Conservation (phyloP, 2,888 invertebrate genomes). For the Andrena hattorfiana region DNA sequence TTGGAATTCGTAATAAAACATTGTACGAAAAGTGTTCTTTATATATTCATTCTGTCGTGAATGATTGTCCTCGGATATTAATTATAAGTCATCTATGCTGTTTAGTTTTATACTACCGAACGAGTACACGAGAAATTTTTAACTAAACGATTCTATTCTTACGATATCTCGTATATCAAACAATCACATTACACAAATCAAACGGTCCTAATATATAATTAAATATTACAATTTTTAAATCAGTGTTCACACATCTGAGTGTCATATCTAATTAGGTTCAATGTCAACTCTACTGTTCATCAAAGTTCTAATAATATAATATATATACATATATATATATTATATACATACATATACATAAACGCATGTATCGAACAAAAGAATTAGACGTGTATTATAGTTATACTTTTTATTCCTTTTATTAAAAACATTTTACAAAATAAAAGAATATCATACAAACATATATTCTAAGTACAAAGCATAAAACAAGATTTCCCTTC, state of each 20-base stretch:
- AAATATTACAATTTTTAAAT: constrained; percentile 49
- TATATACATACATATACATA: background rate
- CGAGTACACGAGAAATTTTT: constrained; percentile 40
- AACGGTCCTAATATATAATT: constrained; percentile 51
- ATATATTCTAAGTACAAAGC: constrained; percentile 51
- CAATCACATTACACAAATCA: constrained; percentile 37
- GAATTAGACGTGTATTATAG: constrained; percentile 5
- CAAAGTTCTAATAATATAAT: constrained; percentile 31
- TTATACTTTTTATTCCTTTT: constrained; percentile 37
- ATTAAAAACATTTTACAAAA: constrained; percentile 32
- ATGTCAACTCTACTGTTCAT: constrained; percentile 36
- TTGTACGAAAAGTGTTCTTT: constrained; percentile 67
- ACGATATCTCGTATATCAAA: constrained; percentile 24
- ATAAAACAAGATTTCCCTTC: constrained; percentile 38
- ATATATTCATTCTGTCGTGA: constrained; percentile 62
- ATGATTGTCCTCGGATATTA: constrained; percentile 57
- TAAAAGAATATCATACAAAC: constrained; percentile 28
- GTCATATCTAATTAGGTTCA: constrained; percentile 45
- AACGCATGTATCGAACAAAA: constrained; percentile 3
- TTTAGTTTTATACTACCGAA: constrained; percentile 66
- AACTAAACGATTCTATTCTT: constrained; percentile 38
- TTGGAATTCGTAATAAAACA: constrained; percentile 68
- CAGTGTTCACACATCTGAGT: constrained; percentile 46
- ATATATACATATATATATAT: too few relatives aligned
- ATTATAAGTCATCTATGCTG: constrained; percentile 63